A percentile compares a stretch with the other conserved stretches of the same genome.
phyloP scores from a whole-genome alignment of 2,888 invertebrate species.

The Sclerodermus sp. region DNA sequence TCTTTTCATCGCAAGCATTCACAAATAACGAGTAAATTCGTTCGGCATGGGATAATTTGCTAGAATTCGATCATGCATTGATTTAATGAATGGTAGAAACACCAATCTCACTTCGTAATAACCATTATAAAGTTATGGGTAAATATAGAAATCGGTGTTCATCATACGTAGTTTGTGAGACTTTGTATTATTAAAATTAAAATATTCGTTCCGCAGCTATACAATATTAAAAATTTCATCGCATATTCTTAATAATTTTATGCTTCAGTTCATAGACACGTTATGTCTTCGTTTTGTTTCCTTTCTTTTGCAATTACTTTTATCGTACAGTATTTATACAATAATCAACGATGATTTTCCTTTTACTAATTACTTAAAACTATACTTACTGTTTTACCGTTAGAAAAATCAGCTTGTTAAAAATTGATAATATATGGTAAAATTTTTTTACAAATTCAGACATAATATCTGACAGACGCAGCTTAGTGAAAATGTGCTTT shows the following conservation, averaged over 20 bases:
- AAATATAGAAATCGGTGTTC: slow-evolving; percentile 2
- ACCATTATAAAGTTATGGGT: slow-evolving; percentile 17
- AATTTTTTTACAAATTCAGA: slow-evolving; percentile 1
- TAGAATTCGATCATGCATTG: not conserved
- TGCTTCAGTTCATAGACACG: not conserved
- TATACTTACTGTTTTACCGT: slow-evolving; percentile 17
- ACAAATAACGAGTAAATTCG: slow-evolving; percentile 35
- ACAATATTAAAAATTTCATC: slow-evolving; percentile 12
- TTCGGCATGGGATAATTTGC: not conserved
- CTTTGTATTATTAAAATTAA: not conserved
- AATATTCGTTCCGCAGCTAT: slow-evolving; percentile 14
- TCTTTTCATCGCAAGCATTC: slow-evolving; percentile 33
- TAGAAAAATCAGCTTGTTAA: slow-evolving; percentile 27
- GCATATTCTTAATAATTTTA: slow-evolving; percentile 2
- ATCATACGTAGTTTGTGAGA: slow-evolving; percentile 4
- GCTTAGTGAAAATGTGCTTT: slow-evolving; percentile 4
- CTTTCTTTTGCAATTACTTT: slow-evolving; percentile 17
- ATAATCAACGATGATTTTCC: slow-evolving; percentile 12
- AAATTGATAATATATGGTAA: slow-evolving; percentile 14
- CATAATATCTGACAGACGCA: slow-evolving; percentile 4
- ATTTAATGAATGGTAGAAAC: not conserved
- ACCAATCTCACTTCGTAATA: slow-evolving; percentile 2
- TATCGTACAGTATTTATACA: slow-evolving; percentile 39
- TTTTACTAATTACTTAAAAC: slow-evolving; percentile 13
- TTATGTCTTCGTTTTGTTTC: slow-evolving; percentile 1